Conservation (phyloP, 92 coral and sea anemone genomes). For the Porites rus region DNA sequence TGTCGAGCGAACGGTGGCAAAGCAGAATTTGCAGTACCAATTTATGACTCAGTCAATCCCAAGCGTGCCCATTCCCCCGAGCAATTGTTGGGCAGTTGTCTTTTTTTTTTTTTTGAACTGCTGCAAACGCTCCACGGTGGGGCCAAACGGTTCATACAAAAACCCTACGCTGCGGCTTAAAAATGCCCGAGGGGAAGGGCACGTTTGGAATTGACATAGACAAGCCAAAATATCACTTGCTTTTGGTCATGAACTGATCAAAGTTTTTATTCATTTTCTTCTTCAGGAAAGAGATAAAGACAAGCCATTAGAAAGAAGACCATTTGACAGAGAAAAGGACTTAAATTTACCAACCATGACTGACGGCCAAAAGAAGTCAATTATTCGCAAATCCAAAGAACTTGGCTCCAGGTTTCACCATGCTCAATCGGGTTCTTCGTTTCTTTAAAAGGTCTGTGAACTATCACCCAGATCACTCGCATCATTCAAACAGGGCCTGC, state of each 20-base stretch:
- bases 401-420: conserved; percentile 89
- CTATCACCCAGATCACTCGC: not conserved
- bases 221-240: not conserved
- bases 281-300: conserved; percentile 76
- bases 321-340: conserved; percentile 95
- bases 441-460: conserved; percentile 52
- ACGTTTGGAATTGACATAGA: too few relatives aligned
- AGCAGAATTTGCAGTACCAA: too few relatives aligned
- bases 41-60: too few relatives aligned
- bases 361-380: conserved; percentile 81
- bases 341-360: conserved; percentile 74
- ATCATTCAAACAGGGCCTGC: too few relatives aligned
- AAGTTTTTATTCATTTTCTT: not conserved
- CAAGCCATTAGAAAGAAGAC: conserved; percentile 84
- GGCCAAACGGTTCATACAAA: too few relatives aligned
- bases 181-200: too few relatives aligned
- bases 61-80: too few relatives aligned
- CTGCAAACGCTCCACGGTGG: too few relatives aligned
- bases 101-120: too few relatives aligned
- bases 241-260: not conserved
- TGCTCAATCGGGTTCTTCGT: conserved; percentile 84
- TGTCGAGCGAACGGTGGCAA: too few relatives aligned
- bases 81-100: too few relatives aligned
- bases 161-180: too few relatives aligned
- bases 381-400: conserved; percentile 86